Evolutionary conservation across 2,888 invertebrate species (phyloP).

Genomic region (Cheilosia grossa): DNA sequence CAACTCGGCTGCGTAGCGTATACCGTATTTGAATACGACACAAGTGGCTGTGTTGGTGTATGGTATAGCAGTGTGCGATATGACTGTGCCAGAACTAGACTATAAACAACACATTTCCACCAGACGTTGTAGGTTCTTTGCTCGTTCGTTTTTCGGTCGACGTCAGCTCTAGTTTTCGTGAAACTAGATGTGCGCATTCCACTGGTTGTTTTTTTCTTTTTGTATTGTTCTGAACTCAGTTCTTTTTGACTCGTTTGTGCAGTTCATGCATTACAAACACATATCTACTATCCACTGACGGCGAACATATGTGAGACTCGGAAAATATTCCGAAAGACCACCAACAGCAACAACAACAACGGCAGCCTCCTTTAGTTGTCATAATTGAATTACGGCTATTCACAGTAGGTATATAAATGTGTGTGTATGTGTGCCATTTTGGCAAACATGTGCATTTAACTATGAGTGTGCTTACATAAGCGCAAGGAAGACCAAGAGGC

Average conservation of each 20-base stretch:
- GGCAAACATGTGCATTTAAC: slow-evolving; percentile 60
- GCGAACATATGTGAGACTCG: slow-evolving; percentile 21
- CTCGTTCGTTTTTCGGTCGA: slow-evolving; percentile 49
- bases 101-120: slow-evolving; percentile 65
- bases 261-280: slow-evolving; percentile 30
- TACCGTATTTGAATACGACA: slow-evolving; percentile 42
- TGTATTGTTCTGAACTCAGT: neutral
- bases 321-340: slow-evolving; percentile 17
- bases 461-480: slow-evolving; percentile 50
- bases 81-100: slow-evolving; percentile 25
- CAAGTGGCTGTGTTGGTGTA: slow-evolving; percentile 13
- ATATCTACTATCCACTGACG: slow-evolving; percentile 7
- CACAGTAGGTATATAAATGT: neutral
- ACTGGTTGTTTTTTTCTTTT: neutral
- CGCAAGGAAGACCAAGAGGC: slow-evolving; percentile 59
- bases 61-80: slow-evolving; percentile 15
- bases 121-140: slow-evolving; percentile 61
- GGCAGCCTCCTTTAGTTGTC: slow-evolving; percentile 51
- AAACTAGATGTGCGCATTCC: slow-evolving; percentile 67
- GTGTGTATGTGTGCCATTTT: slow-evolving; percentile 34
- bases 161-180: slow-evolving; percentile 65
- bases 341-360: slow-evolving; percentile 26
- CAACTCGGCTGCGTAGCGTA: slow-evolving; percentile 25
- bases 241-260: slow-evolving; percentile 15
- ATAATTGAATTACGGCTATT: slow-evolving; percentile 63